Conservation (phyloP, 2,797 vertebrate species). For the Micropoecilia bifurca region DNA sequence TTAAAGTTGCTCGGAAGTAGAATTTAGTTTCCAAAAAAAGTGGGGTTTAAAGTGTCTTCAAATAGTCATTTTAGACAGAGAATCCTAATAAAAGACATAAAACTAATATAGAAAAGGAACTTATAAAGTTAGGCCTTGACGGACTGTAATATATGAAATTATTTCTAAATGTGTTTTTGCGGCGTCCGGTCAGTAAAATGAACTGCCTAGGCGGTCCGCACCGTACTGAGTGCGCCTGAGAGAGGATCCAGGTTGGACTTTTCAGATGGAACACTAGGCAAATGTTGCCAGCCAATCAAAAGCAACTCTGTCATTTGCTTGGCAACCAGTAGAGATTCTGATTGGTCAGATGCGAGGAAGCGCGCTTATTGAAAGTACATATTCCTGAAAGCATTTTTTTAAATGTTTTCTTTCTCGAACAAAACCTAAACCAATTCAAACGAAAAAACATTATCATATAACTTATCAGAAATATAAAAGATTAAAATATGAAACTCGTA, state of each 20-base stretch:
- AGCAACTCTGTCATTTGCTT: neutral
- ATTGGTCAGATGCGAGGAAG: slow-evolving; percentile 6
- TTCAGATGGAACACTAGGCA: neutral
- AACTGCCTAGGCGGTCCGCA: neutral
- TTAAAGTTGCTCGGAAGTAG: neutral
- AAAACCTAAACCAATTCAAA: neutral
- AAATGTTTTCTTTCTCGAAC: neutral
- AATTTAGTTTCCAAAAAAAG: neutral
- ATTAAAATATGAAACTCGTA: neutral
- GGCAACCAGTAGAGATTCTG: neutral
- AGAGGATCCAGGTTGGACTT: slow-evolving; percentile 14
- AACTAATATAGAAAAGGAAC: neutral
- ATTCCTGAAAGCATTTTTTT: neutral
- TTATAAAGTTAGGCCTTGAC: neutral
- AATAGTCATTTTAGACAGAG: neutral
- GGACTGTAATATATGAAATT: neutral
- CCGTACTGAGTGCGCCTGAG: neutral
- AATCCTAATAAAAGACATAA: neutral
- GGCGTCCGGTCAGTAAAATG: neutral
- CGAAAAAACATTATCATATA: neutral
- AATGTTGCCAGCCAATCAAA: slow-evolving; percentile 20
- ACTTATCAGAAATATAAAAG: neutral
- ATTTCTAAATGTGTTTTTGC: neutral
- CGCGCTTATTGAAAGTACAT: neutral
- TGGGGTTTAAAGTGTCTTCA: neutral